Conservation (phyloP, 1,140 invertebrate genomes). For the Nasonia longicornis region DNA sequence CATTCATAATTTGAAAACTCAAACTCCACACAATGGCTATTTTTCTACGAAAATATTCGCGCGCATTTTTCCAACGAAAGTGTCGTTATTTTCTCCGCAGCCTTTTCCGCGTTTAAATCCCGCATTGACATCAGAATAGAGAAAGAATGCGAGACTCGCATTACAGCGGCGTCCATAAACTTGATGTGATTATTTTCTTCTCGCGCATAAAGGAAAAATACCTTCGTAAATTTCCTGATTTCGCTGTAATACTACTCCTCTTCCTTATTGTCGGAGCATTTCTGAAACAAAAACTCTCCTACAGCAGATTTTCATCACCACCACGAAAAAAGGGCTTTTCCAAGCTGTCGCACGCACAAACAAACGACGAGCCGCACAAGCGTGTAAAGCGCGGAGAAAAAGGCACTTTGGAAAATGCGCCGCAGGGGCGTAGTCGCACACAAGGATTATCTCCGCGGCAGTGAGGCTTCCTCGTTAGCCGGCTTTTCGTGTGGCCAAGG, state of each 20-base stretch:
- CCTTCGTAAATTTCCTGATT: not conserved
- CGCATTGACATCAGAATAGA: constrained; percentile 9
- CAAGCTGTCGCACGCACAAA: not conserved
- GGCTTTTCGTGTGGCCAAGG: constrained; percentile 39
- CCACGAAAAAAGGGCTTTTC: no score
- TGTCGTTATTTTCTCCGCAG: not conserved
- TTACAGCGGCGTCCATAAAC: not conserved
- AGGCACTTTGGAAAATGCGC: constrained; percentile 3
- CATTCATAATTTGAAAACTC: no score
- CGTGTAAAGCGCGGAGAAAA: not conserved
- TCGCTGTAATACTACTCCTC: not conserved
- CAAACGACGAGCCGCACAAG: not conserved
- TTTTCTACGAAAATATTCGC: constrained; percentile 2
- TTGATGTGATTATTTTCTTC: constrained; percentile 12
- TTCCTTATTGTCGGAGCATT: not conserved
- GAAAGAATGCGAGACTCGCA: constrained; percentile 10
- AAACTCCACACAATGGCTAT: not conserved
- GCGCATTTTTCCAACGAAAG: not conserved
- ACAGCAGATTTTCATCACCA: no score
- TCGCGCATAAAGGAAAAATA: not conserved
- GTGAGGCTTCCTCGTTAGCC: constrained; percentile 28
- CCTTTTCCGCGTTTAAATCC: constrained; percentile 1
- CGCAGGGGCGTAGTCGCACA: not conserved
- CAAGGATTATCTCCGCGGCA: constrained; percentile 3
- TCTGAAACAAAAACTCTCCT: no score